phyloP scores from a whole-genome alignment of 2,113 vertebrate species.

The Heloderma charlesbogerti region DNA sequence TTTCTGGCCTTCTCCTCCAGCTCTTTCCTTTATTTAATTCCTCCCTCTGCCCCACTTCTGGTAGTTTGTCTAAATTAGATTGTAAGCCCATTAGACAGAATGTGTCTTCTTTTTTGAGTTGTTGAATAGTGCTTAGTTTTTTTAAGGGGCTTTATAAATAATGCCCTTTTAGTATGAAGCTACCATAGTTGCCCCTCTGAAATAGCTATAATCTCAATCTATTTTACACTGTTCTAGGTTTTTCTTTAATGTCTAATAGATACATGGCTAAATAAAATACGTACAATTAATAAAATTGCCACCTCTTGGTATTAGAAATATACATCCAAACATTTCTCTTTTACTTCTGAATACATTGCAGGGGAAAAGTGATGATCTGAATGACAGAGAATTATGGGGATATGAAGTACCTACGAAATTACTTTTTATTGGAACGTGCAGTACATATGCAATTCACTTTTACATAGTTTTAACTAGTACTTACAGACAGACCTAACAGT shows the following conservation, averaged over 20 bases:
- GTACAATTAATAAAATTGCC: conserved; percentile 32
- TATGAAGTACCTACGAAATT: conserved; percentile 9
- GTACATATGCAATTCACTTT: neutral
- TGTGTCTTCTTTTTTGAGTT: neutral
- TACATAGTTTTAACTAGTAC: neutral
- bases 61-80: conserved; percentile 22
- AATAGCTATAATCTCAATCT: conserved; percentile 33
- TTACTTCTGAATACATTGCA: neutral
- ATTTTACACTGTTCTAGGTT: conserved; percentile 23
- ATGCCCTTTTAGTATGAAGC: neutral
- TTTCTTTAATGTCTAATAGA: conserved; percentile 35
- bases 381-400: neutral
- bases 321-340: neutral
- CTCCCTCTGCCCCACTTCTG: neutral
- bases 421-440: conserved; percentile 4
- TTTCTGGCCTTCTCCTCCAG: neutral
- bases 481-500: neutral
- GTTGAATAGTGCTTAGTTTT: conserved; percentile 48
- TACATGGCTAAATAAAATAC: conserved; percentile 35
- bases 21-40: neutral
- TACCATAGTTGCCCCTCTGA: conserved; percentile 35
- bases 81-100: neutral
- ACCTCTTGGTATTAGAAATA: conserved; percentile 2
- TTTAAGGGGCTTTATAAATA: conserved; percentile 51
- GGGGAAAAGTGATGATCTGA: neutral